Evolutionary conservation across 1,140 invertebrate species (phyloP).

Genomic region (Calliopsis andreniformis): DNA sequence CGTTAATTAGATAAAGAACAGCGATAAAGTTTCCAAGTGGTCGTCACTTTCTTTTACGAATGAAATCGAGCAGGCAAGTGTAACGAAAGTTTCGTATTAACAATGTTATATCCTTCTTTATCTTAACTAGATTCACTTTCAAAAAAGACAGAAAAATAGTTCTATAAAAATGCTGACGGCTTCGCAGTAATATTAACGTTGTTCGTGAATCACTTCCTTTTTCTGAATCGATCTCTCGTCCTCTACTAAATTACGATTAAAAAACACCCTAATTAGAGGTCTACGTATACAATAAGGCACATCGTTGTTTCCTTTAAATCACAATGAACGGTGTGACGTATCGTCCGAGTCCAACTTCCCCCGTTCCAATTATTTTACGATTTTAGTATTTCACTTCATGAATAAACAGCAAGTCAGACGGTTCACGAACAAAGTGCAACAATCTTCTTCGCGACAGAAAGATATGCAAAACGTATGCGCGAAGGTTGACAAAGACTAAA

Average conservation of each 20-base stretch:
- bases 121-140: constrained; percentile 44
- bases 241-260: neutral
- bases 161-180: neutral
- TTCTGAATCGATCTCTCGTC: neutral
- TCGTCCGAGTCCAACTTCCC: neutral
- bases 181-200: neutral
- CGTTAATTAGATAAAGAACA: constrained; percentile 58
- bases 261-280: constrained; percentile 45
- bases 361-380: neutral
- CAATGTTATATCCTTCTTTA: constrained; percentile 57
- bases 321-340: constrained; percentile 19
- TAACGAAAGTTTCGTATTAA: constrained; percentile 63
- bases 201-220: neutral
- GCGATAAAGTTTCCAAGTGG: constrained; percentile 46
- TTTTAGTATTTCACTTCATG: neutral
- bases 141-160: neutral
- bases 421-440: neutral
- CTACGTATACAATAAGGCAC: constrained; percentile 66
- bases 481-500: constrained; percentile 2
- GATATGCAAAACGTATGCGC: neutral
- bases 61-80: constrained; percentile 63
- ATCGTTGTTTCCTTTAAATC: constrained; percentile 57
- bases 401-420: constrained; percentile 29
- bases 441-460: neutral
- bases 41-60: constrained; percentile 48